phyloP scores from a whole-genome alignment of 23 tunicate genomes.

The Ascidia mentula region DNA sequence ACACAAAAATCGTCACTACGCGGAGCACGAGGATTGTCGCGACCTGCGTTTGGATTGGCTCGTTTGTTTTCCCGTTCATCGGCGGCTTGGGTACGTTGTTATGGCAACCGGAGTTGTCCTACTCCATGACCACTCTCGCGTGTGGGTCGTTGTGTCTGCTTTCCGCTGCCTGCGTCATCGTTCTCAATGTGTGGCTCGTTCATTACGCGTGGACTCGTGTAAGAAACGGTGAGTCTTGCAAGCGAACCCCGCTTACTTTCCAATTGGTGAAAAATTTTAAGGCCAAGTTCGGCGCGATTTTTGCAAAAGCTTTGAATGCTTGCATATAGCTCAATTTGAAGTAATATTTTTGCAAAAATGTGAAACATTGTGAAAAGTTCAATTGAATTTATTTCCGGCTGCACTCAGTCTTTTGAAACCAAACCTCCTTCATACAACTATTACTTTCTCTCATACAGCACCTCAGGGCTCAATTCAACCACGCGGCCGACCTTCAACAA shows the following conservation, averaged over 20 bases:
- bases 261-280: too few relatives aligned
- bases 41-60: constrained; percentile 39
- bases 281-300: too few relatives aligned
- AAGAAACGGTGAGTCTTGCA: constrained; percentile 40
- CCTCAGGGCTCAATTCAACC: neutral
- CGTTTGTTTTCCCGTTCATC: constrained; percentile 29
- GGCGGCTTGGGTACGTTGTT: constrained; percentile 14
- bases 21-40: constrained; percentile 35
- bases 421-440: too few relatives aligned
- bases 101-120: constrained; percentile 10
- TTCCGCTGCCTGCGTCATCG: constrained; percentile 40
- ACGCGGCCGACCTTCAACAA: neutral
- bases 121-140: constrained; percentile 26
- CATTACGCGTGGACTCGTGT: constrained; percentile 36
- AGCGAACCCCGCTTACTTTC: too few relatives aligned
- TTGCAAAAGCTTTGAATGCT: neutral
- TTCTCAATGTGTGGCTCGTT: constrained; percentile 52
- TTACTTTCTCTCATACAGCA: neutral
- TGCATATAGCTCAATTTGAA: too few relatives aligned
- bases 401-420: too few relatives aligned
- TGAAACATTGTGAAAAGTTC: too few relatives aligned
- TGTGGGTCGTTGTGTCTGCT: constrained; percentile 34
- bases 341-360: too few relatives aligned
- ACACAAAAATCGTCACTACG: constrained; percentile 40
- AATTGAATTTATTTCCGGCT: too few relatives aligned